Evolutionary conservation across 2,888 invertebrate genomes (phyloP), one percentile per base, ranked within the genome.

Genomic region (Dicycla oo): DNA sequence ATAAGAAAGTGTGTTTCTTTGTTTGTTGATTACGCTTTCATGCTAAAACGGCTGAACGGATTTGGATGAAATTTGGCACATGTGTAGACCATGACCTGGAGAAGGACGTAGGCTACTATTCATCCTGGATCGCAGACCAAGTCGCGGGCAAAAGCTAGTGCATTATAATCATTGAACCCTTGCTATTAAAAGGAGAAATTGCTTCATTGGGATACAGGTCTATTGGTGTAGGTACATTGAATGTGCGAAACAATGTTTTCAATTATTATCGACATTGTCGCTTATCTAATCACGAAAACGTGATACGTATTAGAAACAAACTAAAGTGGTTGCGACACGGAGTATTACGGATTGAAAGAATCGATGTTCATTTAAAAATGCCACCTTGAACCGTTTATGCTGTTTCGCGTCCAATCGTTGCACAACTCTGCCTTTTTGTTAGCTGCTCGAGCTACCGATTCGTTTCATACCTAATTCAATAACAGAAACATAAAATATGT

Each of bases 401-500:
- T 74, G 79, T 86, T 89, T 90, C 85, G 83, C 87, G 87, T 88
- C 82, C 87, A 86, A 86, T 85, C 76, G 83, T 92, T 93, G 84
- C 91, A 79, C 88, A 92, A 92, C 75, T 60, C 64, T 64, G 34
- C 47, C 60, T 82, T 86, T 88, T 88, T 86, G 87, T 86, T 80
- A 75, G 74, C 49, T 53, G 51, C 72, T 76, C 74, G 78, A 68
- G 91, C 91, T 92, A 91, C 91, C 85, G 88, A 92, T 92, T 92
- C 88, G 90, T 88, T 91, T 87, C 89, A 88, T 78, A 87, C 80
- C 90, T 90, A 91, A 94, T 94, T 92, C 92, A 93, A 94, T 94
- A 92, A 94, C 86, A 90, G 89, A 89, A 92, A 91, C 92, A 92
- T 91, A 92, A 91, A 91, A 92, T 91, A 90, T 93, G 93, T 94